Conservation (phyloP, 2,113 vertebrate species). For the Aythya baeri region DNA sequence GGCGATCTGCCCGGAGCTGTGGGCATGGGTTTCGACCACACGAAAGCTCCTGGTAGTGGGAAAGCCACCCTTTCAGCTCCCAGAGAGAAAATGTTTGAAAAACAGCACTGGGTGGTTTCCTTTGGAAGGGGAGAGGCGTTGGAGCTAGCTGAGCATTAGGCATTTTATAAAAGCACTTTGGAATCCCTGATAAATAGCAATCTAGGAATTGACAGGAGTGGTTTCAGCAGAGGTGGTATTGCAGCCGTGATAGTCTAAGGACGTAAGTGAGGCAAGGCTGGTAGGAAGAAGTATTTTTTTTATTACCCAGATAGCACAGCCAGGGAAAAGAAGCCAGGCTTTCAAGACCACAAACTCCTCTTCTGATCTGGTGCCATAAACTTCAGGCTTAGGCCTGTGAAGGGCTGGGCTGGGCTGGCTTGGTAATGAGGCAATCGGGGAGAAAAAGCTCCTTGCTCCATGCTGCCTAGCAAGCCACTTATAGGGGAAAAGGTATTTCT, state of each 20-base stretch:
- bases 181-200: background rate
- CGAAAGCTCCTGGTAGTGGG: background rate
- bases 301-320: background rate
- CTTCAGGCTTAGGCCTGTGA: background rate
- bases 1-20: accelerated
- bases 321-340: background rate
- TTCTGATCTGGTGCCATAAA: background rate
- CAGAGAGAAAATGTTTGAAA: background rate
- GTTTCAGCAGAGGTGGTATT: background rate
- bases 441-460: background rate
- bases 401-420: background rate
- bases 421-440: background rate
- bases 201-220: background rate
- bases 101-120: background rate
- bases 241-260: background rate
- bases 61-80: background rate
- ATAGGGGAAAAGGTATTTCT: background rate
- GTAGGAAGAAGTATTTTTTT: background rate
- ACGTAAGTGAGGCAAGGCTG: background rate
- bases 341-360: background rate
- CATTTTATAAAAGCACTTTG: background rate
- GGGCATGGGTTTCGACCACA: background rate
- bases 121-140: background rate
- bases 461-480: background rate
- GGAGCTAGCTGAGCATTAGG: background rate